phyloP scores from a whole-genome alignment of 2,113 vertebrate species.

The Oreotrochilus melanogaster region DNA sequence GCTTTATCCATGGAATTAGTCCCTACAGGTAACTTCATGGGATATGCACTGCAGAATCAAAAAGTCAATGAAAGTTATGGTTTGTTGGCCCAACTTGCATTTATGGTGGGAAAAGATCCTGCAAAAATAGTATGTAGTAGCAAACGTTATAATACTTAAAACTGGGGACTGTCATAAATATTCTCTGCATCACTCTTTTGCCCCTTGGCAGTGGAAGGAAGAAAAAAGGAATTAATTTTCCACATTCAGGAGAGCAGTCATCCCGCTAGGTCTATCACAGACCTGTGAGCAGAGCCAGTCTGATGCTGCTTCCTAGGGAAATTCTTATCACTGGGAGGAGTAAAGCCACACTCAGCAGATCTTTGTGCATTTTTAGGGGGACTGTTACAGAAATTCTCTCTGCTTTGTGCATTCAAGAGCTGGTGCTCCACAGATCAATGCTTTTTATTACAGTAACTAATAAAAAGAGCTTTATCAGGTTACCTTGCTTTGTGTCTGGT shows the following conservation, averaged over 20 bases:
- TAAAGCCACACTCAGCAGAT: background rate
- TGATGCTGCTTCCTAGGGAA: background rate
- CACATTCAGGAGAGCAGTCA: background rate
- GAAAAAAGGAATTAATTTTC: background rate
- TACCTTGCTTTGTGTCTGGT: background rate
- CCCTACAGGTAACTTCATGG: background rate
- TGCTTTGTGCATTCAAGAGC: background rate
- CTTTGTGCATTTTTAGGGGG: background rate
- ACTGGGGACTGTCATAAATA: background rate
- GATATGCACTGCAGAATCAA: background rate
- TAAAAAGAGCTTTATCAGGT: slow-evolving; percentile 49
- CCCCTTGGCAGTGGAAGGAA: background rate
- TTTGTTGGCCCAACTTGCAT: background rate
- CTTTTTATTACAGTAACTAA: slow-evolving; percentile 39
- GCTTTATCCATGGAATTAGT: background rate
- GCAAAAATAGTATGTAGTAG: background rate
- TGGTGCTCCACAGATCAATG: background rate
- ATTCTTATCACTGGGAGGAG: background rate
- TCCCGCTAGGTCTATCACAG: rapidly evolving
- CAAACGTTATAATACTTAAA: background rate
- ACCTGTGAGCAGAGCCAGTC: background rate
- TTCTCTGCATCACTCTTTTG: background rate
- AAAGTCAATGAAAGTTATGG: background rate
- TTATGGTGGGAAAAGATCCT: background rate
- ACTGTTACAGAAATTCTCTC: background rate